These are phyloP conservation scores for Amia ocellicauda DNA, from an alignment of 2,113 vertebrate genomes.

Conservation along the genomic window DNA sequence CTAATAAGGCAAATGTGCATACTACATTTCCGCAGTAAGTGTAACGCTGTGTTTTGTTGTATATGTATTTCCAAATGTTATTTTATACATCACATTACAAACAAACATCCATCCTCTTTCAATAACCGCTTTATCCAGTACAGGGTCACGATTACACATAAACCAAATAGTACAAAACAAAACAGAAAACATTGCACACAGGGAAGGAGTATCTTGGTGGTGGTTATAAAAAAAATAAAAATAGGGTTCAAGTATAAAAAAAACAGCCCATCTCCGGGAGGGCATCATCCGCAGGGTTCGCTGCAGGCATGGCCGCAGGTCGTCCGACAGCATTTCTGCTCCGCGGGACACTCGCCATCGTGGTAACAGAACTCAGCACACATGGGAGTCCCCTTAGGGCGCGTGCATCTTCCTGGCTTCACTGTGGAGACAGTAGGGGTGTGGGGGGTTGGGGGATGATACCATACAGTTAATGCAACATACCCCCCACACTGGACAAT, in stretches of 20 bases:
- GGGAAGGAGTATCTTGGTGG: neutral
- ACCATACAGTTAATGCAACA: too few species aligned
- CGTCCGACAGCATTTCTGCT: slow-evolving; percentile 64
- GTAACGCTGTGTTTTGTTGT: too few species aligned
- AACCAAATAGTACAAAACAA: neutral
- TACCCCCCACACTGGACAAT: too few species aligned
- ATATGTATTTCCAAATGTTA: too few species aligned
- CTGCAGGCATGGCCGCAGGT: slow-evolving; percentile 59
- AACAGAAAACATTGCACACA: neutral
- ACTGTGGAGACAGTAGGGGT: slow-evolving; percentile 38
- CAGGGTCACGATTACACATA: too few species aligned
- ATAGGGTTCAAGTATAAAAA: slow-evolving; percentile 16
- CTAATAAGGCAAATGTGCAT: too few species aligned
- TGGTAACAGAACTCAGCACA: slow-evolving; percentile 64
- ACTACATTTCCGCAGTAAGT: too few species aligned
- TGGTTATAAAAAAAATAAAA: neutral
- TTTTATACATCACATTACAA: slow-evolving; percentile 20
- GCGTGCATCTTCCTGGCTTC: slow-evolving; percentile 55
- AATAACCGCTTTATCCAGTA: too few species aligned
- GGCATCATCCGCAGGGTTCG: slow-evolving; percentile 50
- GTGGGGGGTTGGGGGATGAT: neutral
- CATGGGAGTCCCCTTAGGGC: slow-evolving; percentile 47
- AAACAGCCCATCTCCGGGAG: neutral
- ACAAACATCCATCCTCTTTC: too few species aligned
- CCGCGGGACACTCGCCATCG: slow-evolving; percentile 57